phyloP scores from a whole-genome alignment of 2,888 invertebrate genomes.

The Escarpia spicata region DNA sequence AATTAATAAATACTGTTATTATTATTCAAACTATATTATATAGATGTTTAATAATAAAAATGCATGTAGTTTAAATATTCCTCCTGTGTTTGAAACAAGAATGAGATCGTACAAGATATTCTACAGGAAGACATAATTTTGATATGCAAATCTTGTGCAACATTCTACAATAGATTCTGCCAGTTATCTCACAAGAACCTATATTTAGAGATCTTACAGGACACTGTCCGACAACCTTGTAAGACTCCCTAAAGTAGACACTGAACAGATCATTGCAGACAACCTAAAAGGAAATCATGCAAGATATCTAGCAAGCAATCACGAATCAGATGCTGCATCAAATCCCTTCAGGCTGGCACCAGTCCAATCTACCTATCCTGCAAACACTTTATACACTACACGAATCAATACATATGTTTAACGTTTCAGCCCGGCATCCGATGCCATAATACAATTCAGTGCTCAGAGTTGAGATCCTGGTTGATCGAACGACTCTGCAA shows the following conservation, averaged over 20 bases:
- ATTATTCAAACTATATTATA: too few species aligned
- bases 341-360: not conserved
- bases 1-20: too few species aligned
- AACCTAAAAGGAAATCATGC: constrained; percentile 1
- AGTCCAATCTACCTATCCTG: not conserved
- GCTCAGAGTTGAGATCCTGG: not conserved
- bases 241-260: not conserved
- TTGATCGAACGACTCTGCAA: not conserved
- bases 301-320: not conserved
- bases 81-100: not conserved
- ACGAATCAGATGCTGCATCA: not conserved
- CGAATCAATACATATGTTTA: constrained; percentile 7
- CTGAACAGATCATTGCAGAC: not conserved
- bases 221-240: not conserved
- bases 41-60: too few species aligned
- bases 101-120: not conserved
- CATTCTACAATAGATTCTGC: not conserved
- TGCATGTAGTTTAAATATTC: not conserved
- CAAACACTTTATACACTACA: not conserved
- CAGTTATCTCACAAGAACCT: not conserved
- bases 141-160: not conserved
- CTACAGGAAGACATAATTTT: not conserved
- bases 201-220: not conserved
- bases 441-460: not conserved
- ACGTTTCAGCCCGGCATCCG: not conserved